phyloP scores from a whole-genome alignment of 2,888 invertebrate species.

The Andrena chrysosceles region DNA sequence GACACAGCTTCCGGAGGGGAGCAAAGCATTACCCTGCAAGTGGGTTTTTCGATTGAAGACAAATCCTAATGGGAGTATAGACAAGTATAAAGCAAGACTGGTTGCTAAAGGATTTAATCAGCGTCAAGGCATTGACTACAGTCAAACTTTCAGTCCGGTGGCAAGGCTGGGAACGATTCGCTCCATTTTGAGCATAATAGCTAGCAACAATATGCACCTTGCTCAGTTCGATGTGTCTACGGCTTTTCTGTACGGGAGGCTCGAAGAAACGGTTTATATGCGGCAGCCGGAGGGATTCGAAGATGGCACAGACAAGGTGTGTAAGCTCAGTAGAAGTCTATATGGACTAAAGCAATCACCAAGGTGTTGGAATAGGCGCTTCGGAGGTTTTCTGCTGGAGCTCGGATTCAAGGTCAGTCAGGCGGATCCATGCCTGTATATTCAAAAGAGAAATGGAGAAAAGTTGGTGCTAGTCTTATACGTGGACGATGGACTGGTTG shows the following conservation, averaged over 20 bases:
- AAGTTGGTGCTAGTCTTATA: neutral
- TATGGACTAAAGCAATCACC: neutral
- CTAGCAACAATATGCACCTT: conserved; percentile 48
- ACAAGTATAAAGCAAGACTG: conserved; percentile 52
- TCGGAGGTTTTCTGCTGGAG: neutral
- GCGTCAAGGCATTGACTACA: conserved; percentile 56
- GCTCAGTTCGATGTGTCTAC: conserved; percentile 64
- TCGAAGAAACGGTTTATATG: conserved; percentile 51
- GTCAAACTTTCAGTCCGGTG: conserved; percentile 58
- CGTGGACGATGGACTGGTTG: neutral
- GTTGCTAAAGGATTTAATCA: conserved; percentile 60
- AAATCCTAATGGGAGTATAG: neutral
- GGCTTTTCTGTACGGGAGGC: conserved; percentile 64
- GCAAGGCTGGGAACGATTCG: conserved; percentile 43
- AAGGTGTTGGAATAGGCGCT: neutral
- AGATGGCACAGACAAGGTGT: neutral
- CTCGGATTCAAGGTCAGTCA: neutral
- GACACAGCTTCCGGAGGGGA: neutral
- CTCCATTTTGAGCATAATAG: conserved; percentile 49
- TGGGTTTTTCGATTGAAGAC: neutral
- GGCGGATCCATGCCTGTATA: neutral
- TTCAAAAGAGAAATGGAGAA: neutral
- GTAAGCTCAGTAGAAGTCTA: neutral
- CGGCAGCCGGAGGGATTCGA: conserved; percentile 37
- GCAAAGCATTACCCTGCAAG: neutral